Percentiles rank a stretch among this genome's conserved stretches.
Conservation (phyloP, 2,797 vertebrate species). For the Danio jaintianensis region DNA sequence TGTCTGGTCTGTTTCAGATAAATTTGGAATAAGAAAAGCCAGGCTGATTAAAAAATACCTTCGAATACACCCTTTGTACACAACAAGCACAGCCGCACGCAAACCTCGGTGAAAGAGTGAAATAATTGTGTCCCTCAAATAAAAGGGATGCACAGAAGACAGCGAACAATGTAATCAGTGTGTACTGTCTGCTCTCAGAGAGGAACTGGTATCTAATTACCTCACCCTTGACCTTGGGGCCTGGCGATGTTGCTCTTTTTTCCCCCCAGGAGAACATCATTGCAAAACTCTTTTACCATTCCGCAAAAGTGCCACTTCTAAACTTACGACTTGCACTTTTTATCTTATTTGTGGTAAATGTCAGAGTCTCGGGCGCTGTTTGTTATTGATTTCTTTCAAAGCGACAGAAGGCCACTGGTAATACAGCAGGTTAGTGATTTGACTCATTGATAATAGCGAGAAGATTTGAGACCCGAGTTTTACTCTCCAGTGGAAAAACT, state of each 20-base stretch:
- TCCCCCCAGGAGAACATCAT: background rate
- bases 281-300: conserved; percentile 63
- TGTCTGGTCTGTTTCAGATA: conserved; percentile 50
- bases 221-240: conserved; percentile 68
- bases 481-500: background rate
- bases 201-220: conserved; percentile 73
- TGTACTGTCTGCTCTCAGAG: conserved; percentile 55
- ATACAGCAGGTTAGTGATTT: conserved; percentile 65
- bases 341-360: conserved; percentile 69
- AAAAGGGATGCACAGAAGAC: conserved; percentile 50
- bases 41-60: conserved; percentile 54
- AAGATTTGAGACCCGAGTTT: conserved; percentile 30
- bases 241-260: conserved; percentile 36
- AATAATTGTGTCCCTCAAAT: conserved; percentile 60
- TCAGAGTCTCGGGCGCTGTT: conserved; percentile 64
- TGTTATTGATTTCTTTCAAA: conserved; percentile 60
- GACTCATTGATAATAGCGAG: conserved; percentile 60
- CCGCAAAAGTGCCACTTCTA: conserved; percentile 62
- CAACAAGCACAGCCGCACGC: conserved; percentile 47
- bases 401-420: conserved; percentile 57
- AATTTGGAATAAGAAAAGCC: conserved; percentile 55
- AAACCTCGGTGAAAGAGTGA: conserved; percentile 39
- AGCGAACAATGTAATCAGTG: conserved; percentile 74
- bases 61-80: conserved; percentile 42
- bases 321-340: conserved; percentile 62